These are phyloP conservation scores for Hoplodrina ambigua DNA, from an alignment of 2,888 invertebrate species.

Conservation along the genomic window DNA sequence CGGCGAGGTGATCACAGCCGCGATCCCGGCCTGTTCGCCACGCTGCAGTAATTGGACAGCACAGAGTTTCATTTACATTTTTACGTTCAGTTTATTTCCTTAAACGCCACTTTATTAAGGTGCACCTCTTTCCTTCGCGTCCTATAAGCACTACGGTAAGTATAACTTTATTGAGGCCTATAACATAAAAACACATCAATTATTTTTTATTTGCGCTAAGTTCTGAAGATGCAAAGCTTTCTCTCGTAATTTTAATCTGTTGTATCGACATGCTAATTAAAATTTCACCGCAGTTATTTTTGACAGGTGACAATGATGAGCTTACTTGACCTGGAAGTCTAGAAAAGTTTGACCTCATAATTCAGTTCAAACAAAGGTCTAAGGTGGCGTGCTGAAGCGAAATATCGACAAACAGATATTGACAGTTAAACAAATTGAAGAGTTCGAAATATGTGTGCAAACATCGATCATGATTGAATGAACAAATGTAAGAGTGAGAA, in stretches of 20 bases:
- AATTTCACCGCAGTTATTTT: conserved; percentile 76
- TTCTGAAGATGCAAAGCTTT: conserved; percentile 74
- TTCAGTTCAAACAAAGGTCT: conserved; percentile 62
- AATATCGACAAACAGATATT: conserved; percentile 41
- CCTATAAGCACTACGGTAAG: conserved; percentile 46
- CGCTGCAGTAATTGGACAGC: conserved; percentile 80
- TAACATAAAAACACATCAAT: conserved; percentile 65
- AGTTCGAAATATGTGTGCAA: conserved; percentile 40
- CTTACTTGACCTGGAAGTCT: conserved; percentile 77
- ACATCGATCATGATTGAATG: conserved; percentile 46
- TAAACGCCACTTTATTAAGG: conserved; percentile 73
- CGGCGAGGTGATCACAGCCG: conserved; percentile 81
- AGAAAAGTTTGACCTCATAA: conserved; percentile 67
- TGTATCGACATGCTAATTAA: conserved; percentile 75
- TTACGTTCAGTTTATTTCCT: conserved; percentile 71
- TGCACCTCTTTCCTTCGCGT: conserved; percentile 60
- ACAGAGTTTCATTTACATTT: conserved; percentile 78
- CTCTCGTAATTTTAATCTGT: conserved; percentile 72
- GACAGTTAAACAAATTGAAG: conserved; percentile 51
- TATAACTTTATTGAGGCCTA: conserved; percentile 66
- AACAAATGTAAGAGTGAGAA: conserved; percentile 39
- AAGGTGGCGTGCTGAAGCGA: conserved; percentile 33
- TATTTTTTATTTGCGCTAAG: conserved; percentile 58
- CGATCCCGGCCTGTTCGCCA: conserved; percentile 69
- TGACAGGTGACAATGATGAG: conserved; percentile 74